Percentiles rank a stretch among this genome's conserved stretches.
These are phyloP conservation scores for Antigone vipio DNA, from an alignment of 2,113 vertebrate genomes.

Conservation along the genomic window DNA sequence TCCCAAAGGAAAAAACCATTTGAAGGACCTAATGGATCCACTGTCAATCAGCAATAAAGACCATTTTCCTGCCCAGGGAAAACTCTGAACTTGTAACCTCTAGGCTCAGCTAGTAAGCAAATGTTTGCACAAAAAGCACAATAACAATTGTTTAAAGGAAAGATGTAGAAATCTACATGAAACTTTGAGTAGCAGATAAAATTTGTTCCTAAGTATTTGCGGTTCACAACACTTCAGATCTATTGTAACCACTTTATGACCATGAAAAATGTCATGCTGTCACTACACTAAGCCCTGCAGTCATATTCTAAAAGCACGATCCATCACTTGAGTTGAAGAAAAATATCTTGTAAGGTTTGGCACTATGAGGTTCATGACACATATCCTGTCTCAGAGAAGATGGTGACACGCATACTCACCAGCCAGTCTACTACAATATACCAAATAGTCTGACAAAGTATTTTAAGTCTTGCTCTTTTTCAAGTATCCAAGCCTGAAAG, in stretches of 20 bases:
- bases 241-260: conserved; percentile 32
- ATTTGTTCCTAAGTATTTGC: not conserved
- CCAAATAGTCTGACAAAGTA: not conserved
- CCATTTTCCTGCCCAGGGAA: not conserved
- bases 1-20: not conserved
- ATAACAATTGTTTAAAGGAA: conserved; percentile 49
- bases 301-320: not conserved
- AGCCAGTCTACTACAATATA: not conserved
- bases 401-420: not conserved
- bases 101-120: conserved; percentile 25
- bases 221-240: conserved; percentile 26
- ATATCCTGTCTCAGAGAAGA: not conserved
- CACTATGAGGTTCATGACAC: not conserved
- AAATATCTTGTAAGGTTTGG: conserved; percentile 12
- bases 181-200: conserved; percentile 41
- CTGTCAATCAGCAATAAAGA: not conserved
- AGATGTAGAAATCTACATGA: conserved; percentile 52
- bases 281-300: not conserved
- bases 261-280: conserved; percentile 29
- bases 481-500: not conserved
- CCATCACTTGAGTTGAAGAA: not conserved
- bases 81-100: conserved; percentile 5
- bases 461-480: not conserved
- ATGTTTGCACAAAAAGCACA: conserved; percentile 60
- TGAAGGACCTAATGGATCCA: not conserved